phyloP scores from a whole-genome alignment of 2,113 vertebrate genomes.

The Elachura formosa region DNA sequence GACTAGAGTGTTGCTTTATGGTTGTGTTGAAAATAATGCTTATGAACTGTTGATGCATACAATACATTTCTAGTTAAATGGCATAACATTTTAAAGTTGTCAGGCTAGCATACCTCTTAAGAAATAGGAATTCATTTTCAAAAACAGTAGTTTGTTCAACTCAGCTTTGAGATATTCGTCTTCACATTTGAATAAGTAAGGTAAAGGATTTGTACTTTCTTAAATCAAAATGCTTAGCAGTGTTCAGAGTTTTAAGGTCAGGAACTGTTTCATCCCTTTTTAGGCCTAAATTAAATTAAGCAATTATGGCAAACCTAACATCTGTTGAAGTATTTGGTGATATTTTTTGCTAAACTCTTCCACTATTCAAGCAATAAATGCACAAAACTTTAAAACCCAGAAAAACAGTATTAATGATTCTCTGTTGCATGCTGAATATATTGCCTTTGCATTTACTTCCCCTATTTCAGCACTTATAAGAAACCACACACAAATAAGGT shows the following conservation, averaged over 20 bases:
- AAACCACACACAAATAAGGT: constrained; percentile 48
- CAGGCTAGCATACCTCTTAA: not conserved
- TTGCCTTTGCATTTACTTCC: constrained; percentile 28
- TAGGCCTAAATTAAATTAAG: not conserved
- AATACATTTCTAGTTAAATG: not conserved
- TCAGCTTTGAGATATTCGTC: not conserved
- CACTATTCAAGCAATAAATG: not conserved
- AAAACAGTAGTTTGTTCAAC: not conserved
- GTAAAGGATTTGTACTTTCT: not conserved
- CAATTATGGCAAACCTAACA: not conserved
- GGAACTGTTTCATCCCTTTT: not conserved
- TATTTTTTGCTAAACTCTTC: not conserved
- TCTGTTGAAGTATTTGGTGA: not conserved
- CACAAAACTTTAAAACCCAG: constrained; percentile 23
- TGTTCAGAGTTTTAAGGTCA: not conserved
- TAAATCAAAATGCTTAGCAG: not conserved
- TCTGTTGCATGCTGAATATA: constrained; percentile 37
- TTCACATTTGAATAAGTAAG: not conserved
- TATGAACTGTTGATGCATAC: not conserved
- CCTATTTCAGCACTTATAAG: constrained; percentile 19
- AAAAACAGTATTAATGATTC: constrained; percentile 38
- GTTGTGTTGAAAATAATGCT: not conserved
- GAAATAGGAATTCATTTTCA: not conserved
- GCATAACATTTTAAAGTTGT: not conserved
- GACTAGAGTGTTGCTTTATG: not conserved